Base-by-base conservation (phyloP, 2,888 invertebrate genomes). In the Andrena dorsata region DNA sequence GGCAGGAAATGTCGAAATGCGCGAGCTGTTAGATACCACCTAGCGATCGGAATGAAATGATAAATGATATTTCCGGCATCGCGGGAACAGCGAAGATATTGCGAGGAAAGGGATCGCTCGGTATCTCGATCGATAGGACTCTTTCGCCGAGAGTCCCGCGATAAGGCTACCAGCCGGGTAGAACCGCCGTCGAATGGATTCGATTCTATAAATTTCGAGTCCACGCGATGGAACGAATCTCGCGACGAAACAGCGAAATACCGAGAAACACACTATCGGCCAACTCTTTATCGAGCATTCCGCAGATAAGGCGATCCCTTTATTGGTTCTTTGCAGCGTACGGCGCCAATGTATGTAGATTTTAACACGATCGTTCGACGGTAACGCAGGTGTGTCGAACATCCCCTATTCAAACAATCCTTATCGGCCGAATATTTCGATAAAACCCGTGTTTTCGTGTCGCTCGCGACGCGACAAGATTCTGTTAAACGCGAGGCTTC, bases 281-380 rank as follows among this genome's bases (percentile, higher is more conserved):
- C 78, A 76, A 82, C 77, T 80, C 83, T 82, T 88, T 89, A 89
- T 89, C 88, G 79, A 85, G 70, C 84, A 84, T 88, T 88, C 88
- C 81, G 65, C 68, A 84, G 88, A 89, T 89, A 88, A 89, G 81
- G 58, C 51, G 53, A 49, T 51, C 56, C 66, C 32, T 58, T 76
- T 77, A 58, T 76, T 53, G 70, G 49, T 63, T 76, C 58, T 66
- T 47, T 51, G 70, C 66, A 68, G 30, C 64, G 68, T 74, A 56
- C n/a, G 83, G 66, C 74, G 77, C 69, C 64, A 53, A 53, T 73
- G 61, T 69, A 76, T 70, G 73, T 72, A 73, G 51, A 73, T 81
- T 69, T 69, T 28, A 72, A 66, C 64, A 26, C 53, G 60, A 20
- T 13, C 58, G 28, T 47, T 70, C 51, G 58, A 60, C 72, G 35